Evolutionary conservation across 2,113 vertebrate species (phyloP).

Genomic region (Pygoscelis antarcticus): DNA sequence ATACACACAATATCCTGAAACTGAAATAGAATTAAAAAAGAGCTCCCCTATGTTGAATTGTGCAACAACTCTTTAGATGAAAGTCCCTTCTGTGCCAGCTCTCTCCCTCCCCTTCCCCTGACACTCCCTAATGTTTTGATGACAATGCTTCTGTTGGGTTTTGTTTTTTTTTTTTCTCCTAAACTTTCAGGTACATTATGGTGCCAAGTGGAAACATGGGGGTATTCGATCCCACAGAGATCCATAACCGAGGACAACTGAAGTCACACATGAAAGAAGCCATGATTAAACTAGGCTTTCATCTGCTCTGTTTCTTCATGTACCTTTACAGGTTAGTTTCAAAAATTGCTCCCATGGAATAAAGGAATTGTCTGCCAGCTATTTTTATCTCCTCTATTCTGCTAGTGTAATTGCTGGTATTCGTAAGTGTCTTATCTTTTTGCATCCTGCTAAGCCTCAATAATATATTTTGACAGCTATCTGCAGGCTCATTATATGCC

Average conservation of each 20-base stretch:
- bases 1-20: not conserved
- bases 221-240: slow-evolving; percentile 97
- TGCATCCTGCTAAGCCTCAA: not conserved
- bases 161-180: not conserved
- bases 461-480: not conserved
- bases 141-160: not conserved
- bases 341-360: not conserved
- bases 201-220: slow-evolving; percentile 98
- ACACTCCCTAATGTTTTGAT: not conserved
- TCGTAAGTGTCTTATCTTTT: not conserved
- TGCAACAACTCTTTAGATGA: not conserved
- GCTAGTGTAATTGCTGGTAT: not conserved
- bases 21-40: not conserved
- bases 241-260: slow-evolving; percentile 95
- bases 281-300: slow-evolving; percentile 98
- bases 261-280: slow-evolving; percentile 99
- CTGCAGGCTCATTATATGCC: not conserved
- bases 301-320: slow-evolving; percentile 98
- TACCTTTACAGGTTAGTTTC: slow-evolving; percentile 94
- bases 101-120: not conserved
- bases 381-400: not conserved
- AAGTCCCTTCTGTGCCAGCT: not conserved
- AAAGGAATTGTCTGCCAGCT: not conserved
- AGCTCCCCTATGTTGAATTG: not conserved
- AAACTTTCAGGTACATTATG: slow-evolving; percentile 83